Evolutionary conservation across 2,797 vertebrate genomes (phyloP).

Genomic region (Hypotaenidia okinawae): DNA sequence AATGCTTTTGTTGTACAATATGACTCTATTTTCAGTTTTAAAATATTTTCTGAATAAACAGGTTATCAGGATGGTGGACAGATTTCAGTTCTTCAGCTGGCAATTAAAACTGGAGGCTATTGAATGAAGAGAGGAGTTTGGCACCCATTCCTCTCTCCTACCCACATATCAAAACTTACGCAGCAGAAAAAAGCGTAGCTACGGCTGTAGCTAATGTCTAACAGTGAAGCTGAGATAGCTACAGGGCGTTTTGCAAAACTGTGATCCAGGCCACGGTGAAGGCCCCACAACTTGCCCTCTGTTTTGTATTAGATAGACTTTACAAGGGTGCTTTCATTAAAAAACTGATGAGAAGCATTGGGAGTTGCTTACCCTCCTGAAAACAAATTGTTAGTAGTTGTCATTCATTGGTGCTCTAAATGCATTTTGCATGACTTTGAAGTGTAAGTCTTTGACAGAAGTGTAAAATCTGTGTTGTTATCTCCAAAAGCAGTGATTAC

Average conservation of each 20-base stretch:
- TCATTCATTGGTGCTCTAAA: background rate
- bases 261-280: background rate
- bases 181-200: background rate
- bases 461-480: background rate
- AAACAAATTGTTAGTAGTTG: background rate
- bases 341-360: background rate
- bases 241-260: background rate
- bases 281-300: background rate
- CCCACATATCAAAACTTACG: fast-evolving
- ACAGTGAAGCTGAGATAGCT: background rate
- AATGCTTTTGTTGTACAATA: background rate
- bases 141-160: background rate
- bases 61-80: background rate
- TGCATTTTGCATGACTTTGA: background rate
- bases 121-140: background rate
- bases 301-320: background rate
- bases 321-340: background rate
- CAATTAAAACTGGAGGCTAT: background rate
- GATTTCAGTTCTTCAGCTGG: background rate
- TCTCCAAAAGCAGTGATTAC: background rate
- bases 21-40: too few species aligned
- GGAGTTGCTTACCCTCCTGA: background rate
- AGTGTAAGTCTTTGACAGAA: background rate
- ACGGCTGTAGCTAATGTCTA: background rate
- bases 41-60: background rate